Base-by-base conservation (phyloP, 2,113 vertebrate genomes). In the Zosterops borbonicus region DNA sequence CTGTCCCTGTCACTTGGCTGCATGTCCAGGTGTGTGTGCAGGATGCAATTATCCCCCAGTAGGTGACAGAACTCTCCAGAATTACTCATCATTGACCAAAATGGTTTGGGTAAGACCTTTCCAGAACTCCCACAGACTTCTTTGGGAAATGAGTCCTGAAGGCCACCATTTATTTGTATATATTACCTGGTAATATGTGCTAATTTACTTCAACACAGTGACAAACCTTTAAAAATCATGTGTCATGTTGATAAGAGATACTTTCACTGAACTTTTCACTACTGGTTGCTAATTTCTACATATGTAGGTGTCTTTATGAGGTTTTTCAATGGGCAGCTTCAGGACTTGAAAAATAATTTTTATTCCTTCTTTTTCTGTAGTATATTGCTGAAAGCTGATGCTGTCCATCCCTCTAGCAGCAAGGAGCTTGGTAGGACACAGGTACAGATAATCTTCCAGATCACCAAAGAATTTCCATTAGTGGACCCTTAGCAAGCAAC, bases 41-140 rank as follows among this genome's bases (percentile, higher is more conserved):
- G 41, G 65, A 28, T 44, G 31, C 31, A 68, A 0, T 47, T 35
- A 4, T 24, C 14, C 4, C 41, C 59, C 10, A 8, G 42, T 0
- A 2, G 49, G 22, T 21, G 9, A 23, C 1, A 33, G 42, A 69
- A 28, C 44, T 67, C 67, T 70, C 41, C 39, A 53, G 39, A 76
- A 44, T 16, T 28, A 23, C 3, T 62, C 9, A 5, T 23, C 52
- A 20, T n/a, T 55, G 37, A 83, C 14, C 60, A 55, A 44, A 76
- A 53, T n/a, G 9, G 3, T 74, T 55, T 67, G 18, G 39, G 37
- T 59, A 37, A 83, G 56, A 28, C 29, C 17, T 8, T 5, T 68
- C 59, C 58, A 63, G 64, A 88, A 18, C 16, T 90, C 28, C 25
- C 12, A 2, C 11, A 44, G 53, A 28, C 2, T 56, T 76, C n/a